phyloP scores from a whole-genome alignment of 2,113 vertebrate species.

The Leuciscus idus region DNA sequence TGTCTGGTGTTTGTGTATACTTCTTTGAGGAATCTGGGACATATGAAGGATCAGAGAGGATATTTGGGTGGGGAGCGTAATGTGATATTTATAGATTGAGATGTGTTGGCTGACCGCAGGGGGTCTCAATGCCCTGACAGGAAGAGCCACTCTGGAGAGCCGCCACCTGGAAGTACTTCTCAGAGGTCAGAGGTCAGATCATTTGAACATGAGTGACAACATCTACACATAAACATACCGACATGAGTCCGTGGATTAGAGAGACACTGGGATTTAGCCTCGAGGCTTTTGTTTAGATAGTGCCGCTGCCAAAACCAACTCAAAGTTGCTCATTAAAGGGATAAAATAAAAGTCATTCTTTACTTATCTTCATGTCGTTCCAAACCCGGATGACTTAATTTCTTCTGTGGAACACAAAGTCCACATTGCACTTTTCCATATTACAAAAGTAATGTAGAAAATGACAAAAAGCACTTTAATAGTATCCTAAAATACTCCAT shows the following conservation, averaged over 20 bases:
- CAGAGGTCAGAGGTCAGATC: slow-evolving; percentile 72
- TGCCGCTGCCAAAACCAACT: neutral
- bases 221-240: slow-evolving; percentile 67
- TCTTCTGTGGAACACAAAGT: neutral
- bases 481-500: too few relatives aligned
- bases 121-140: slow-evolving; percentile 57
- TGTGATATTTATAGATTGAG: slow-evolving; percentile 68
- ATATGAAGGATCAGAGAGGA: slow-evolving; percentile 42
- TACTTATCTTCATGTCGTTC: neutral
- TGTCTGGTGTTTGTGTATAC: slow-evolving; percentile 49
- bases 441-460: too few relatives aligned
- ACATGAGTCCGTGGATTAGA: slow-evolving; percentile 60
- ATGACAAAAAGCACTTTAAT: too few relatives aligned
- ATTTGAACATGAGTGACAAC: slow-evolving; percentile 78
- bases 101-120: slow-evolving; percentile 65
- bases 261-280: slow-evolving; percentile 51
- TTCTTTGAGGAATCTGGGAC: slow-evolving; percentile 42
- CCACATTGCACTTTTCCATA: neutral
- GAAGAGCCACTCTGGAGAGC: slow-evolving; percentile 62
- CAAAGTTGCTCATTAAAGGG: neutral
- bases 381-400: neutral
- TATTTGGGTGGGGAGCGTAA: slow-evolving; percentile 60
- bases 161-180: slow-evolving; percentile 80
- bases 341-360: too few relatives aligned
- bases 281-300: slow-evolving; percentile 7